These are phyloP conservation scores for Podarcis lilfordi DNA, from an alignment of 2,797 vertebrate genomes.

Conservation along the genomic window DNA sequence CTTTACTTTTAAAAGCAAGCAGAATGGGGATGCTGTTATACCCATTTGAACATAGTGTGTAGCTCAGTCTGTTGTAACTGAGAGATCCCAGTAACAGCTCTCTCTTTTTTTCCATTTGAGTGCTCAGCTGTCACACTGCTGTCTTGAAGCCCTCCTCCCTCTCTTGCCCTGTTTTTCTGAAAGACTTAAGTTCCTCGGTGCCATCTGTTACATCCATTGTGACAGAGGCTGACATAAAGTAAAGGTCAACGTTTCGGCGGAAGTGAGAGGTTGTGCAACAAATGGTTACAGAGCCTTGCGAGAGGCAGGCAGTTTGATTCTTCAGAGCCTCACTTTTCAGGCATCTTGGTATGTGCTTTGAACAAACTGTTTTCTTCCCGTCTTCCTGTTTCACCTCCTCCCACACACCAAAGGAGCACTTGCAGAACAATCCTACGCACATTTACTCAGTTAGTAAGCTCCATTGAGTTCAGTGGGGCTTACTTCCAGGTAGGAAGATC, in stretches of 20 bases:
- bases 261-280: conserved; percentile 11
- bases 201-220: conserved; percentile 29
- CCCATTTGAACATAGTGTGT: background rate
- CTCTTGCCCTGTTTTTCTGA: conserved; percentile 17
- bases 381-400: conserved; percentile 10
- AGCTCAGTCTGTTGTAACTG: conserved; percentile 1
- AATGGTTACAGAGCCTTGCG: conserved; percentile 10
- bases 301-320: conserved; percentile 9
- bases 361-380: background rate
- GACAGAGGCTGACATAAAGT: conserved; percentile 11
- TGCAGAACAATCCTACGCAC: background rate
- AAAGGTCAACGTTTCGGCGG: conserved; percentile 23
- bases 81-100: conserved; percentile 13
- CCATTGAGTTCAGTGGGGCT: background rate
- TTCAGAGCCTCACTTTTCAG: background rate
- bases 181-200: conserved; percentile 10
- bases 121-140: conserved; percentile 7
- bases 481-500: background rate
- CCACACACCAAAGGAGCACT: background rate
- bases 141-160: conserved; percentile 2
- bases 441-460: background rate
- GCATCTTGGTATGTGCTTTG: background rate
- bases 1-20: background rate
- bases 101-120: background rate
- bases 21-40: background rate